These are phyloP conservation scores for Heliconius ismenius DNA, from an alignment of 2,888 invertebrate genomes.

Conservation along the genomic window DNA sequence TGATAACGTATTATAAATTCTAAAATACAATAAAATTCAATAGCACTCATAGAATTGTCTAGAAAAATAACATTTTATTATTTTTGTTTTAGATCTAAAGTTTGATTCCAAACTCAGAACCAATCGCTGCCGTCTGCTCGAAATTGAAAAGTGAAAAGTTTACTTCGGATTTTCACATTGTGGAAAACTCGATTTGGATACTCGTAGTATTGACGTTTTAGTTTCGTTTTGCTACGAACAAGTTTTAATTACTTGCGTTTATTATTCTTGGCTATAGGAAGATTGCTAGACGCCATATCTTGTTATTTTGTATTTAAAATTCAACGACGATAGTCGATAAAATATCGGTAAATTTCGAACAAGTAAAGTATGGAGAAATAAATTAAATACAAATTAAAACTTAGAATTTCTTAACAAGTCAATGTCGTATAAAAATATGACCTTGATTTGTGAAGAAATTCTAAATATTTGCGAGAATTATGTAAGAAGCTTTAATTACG, in stretches of 20 bases:
- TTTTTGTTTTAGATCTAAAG: conserved; percentile 13
- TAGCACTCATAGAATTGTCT: conserved; percentile 16
- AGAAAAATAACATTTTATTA: conserved; percentile 22
- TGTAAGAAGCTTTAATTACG: neutral
- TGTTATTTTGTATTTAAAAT: neutral
- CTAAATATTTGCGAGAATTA: neutral
- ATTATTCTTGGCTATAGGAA: neutral
- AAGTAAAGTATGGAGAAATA: neutral
- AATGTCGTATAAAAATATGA: neutral
- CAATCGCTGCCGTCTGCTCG: conserved; percentile 16
- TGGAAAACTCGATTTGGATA: conserved; percentile 10
- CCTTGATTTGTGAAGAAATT: neutral
- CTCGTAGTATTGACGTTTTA: conserved; percentile 7
- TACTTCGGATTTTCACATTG: conserved; percentile 17
- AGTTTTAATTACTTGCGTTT: conserved; percentile 20
- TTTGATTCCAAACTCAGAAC: conserved; percentile 7
- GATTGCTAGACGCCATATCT: neutral
- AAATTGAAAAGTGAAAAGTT: conserved; percentile 25
- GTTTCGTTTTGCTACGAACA: conserved; percentile 2
- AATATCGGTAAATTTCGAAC: neutral
- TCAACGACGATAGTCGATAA: neutral
- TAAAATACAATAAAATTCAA: conserved; percentile 17
- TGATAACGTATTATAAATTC: conserved; percentile 1
- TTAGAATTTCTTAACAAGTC: no score
- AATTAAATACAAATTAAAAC: no score